A percentile compares a stretch with the other conserved stretches of the same genome.
These are phyloP conservation scores for Agriotes lineatus DNA, from an alignment of 2,888 invertebrate species.

Conservation along the genomic window DNA sequence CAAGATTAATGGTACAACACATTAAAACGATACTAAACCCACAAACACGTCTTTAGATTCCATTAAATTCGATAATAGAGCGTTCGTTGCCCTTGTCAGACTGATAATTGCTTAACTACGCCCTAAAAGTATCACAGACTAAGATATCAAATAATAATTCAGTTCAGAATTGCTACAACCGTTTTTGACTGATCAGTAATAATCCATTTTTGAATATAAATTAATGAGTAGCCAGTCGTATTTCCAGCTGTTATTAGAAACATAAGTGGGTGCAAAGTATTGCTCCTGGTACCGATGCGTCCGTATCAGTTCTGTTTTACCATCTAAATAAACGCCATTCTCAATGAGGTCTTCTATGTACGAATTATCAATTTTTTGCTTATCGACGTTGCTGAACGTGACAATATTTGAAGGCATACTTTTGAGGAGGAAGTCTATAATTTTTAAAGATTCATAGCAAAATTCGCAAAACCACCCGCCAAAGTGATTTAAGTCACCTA, in stretches of 20 bases:
- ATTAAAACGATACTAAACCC: constrained; percentile 3
- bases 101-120: constrained; percentile 17
- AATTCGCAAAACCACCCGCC: constrained; percentile 79
- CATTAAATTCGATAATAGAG: constrained; percentile 12
- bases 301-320: constrained; percentile 69
- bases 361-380: constrained; percentile 68
- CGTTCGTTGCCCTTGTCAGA: constrained; percentile 25
- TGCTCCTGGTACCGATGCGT: constrained; percentile 71
- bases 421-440: constrained; percentile 68
- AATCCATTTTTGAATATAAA: constrained; percentile 73
- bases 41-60: neutral
- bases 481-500: constrained; percentile 75
- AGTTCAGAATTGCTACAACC: constrained; percentile 17
- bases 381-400: constrained; percentile 30
- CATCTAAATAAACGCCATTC: constrained; percentile 73
- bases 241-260: constrained; percentile 71
- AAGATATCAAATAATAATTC: constrained; percentile 30
- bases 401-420: constrained; percentile 27
- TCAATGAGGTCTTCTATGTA: constrained; percentile 74
- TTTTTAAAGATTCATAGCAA: constrained; percentile 72
- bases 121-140: constrained; percentile 38
- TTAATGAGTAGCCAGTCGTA: constrained; percentile 75
- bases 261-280: constrained; percentile 73
- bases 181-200: constrained; percentile 53
- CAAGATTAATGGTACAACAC: constrained; percentile 3